Conservation (phyloP, 1,140 invertebrate species). For the Triops cancriformis region DNA sequence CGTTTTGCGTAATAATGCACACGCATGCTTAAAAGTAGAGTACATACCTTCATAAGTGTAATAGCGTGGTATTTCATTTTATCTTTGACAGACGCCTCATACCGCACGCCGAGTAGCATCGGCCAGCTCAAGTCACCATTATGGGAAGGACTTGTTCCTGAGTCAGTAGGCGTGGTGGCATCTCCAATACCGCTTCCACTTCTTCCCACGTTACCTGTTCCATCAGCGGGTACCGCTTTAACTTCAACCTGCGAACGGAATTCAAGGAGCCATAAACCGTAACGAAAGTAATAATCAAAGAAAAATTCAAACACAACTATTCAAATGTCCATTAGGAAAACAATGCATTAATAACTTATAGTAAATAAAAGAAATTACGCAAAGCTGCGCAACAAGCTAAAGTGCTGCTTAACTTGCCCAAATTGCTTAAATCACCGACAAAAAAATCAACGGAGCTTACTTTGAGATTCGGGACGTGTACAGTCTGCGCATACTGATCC, state of each 20-base stretch:
- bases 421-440: not conserved
- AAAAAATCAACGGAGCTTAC: conserved; percentile 42
- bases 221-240: conserved; percentile 59
- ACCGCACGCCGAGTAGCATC: conserved; percentile 68
- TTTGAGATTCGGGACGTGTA: conserved; percentile 73
- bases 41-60: conserved; percentile 72
- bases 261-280: too few species aligned
- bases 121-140: conserved; percentile 80
- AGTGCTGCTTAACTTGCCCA: not conserved
- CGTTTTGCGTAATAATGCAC: not conserved
- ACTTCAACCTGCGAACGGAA: conserved; percentile 52
- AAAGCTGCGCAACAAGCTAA: conserved; percentile 11
- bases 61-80: conserved; percentile 91
- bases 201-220: conserved; percentile 47
- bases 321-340: too few species aligned
- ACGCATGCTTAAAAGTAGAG: too few species aligned
- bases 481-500: conserved; percentile 86
- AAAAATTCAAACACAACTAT: not conserved
- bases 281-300: conserved; percentile 19
- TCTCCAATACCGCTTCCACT: conserved; percentile 39
- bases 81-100: conserved; percentile 78
- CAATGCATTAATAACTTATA: not conserved
- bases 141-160: conserved; percentile 15
- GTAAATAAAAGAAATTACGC: not conserved
- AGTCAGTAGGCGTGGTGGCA: not conserved